Base-by-base conservation (phyloP, 2,888 invertebrate genomes). In the Lordiphosa andalusiaca region DNA sequence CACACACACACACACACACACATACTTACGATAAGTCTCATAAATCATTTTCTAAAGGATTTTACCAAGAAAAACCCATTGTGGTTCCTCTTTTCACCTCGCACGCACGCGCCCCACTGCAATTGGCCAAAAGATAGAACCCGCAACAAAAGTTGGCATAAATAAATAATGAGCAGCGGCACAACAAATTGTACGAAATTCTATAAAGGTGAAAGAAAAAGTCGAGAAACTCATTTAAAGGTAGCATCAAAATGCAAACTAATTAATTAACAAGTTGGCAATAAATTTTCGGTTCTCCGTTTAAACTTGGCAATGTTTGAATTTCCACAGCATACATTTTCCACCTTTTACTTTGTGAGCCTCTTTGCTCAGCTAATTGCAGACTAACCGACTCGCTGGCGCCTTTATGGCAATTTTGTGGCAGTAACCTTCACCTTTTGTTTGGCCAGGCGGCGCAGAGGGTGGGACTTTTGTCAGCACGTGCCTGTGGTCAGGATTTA, bases 111-210 rank as follows among this genome's bases (percentile, higher is more conserved):
- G 9, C 30, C n/a, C n/a, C n/a, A n/a, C n/a, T 30, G 30, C 30
- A 30, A 30, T 30, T 30, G 30, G 9, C 30, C 30, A 30, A 10
- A 30, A 30, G 30, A 30, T 30, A 30, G 9, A 30, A 36, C 48
- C 62, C 42, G 39, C 47, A 38, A 64, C 52, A 69, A 62, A 84
- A 71, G 60, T 78, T 67, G n/a, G 21, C 51, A 44, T 84, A 69
- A 84, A 78, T 82, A 78, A 78, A 82, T 78, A 82, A 84, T 64
- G 51, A 78, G 67, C 44, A 82, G 69, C 46, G 57, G 30, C 23
- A 52, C 55, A 74, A 59, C 50, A 71, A 84, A 84, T 77, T 83
- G 74, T 55, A 63, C 9, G 53, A 66, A 65, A 49, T 44, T 51
- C 35, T 12, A 9, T n/a, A 39, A 37, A 23, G 19, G n/a, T 9